Evolutionary conservation across 2,797 vertebrate species (phyloP).

Genomic region (Clarias pachynema): DNA sequence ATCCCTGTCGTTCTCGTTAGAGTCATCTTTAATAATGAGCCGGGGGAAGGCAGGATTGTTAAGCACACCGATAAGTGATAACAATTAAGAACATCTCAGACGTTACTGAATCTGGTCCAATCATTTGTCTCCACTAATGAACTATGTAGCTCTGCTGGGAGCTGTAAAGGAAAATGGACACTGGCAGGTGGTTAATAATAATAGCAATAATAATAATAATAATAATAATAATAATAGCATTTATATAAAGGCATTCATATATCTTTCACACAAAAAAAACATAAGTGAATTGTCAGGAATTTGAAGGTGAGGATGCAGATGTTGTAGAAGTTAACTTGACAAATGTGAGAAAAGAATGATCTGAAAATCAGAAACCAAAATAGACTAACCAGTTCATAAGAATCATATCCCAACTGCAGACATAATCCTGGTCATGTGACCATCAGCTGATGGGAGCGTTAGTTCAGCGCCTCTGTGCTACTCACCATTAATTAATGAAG

Average conservation of each 20-base stretch:
- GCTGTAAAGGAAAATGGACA: constrained; percentile 40
- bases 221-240: neutral
- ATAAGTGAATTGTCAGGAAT: neutral
- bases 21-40: constrained; percentile 70
- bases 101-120: constrained; percentile 64
- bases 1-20: constrained; percentile 41
- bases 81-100: constrained; percentile 72
- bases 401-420: no score
- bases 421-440: no score
- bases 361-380: no score
- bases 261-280: neutral
- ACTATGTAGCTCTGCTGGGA: constrained; percentile 41
- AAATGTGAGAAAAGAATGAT: no score
- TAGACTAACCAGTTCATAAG: no score
- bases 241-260: neutral
- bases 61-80: constrained; percentile 70
- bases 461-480: no score
- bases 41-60: constrained; percentile 60
- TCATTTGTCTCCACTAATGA: constrained; percentile 59
- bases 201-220: neutral
- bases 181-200: neutral
- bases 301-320: no score
- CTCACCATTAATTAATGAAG: no score
- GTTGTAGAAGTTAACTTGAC: no score
- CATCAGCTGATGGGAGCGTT: no score